Percentiles rank a stretch among this genome's conserved stretches.
Evolutionary conservation across 2,888 invertebrate genomes (phyloP).

Genomic region (Drosophila kambysellisi): DNA sequence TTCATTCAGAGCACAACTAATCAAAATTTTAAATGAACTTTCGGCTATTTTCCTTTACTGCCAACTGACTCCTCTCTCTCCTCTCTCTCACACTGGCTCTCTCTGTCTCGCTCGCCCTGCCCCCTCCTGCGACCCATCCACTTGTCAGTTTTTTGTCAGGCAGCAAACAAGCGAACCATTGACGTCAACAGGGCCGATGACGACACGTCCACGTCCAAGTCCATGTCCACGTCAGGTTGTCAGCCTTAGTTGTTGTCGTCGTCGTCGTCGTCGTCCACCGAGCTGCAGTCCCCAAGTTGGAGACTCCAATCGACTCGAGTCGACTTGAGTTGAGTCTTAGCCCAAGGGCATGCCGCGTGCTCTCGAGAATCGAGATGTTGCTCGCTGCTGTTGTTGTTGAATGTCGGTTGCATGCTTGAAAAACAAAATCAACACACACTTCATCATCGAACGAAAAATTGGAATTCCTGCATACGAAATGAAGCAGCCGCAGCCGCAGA

Average conservation of each 20-base stretch:
- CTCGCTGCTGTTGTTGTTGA: constrained; percentile 44
- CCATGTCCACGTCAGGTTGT: constrained; percentile 66
- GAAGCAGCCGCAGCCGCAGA: constrained; percentile 58
- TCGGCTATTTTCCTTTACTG: constrained; percentile 48
- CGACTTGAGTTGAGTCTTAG: constrained; percentile 50
- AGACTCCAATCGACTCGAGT: constrained; percentile 27
- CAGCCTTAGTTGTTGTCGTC: constrained; percentile 49
- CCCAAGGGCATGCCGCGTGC: constrained; percentile 81
- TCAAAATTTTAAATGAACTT: constrained; percentile 76
- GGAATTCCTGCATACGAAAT: constrained; percentile 82
- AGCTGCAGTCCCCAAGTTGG: constrained; percentile 23
- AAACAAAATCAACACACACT: constrained; percentile 81
- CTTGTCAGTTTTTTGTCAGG: constrained; percentile 76
- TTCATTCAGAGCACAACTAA: constrained; percentile 45
- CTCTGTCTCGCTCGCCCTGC: too few species aligned
- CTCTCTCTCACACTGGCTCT: neutral
- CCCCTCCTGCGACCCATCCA: neutral
- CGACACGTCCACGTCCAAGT: constrained; percentile 67
- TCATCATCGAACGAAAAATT: constrained; percentile 81
- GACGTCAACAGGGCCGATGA: constrained; percentile 67
- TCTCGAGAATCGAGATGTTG: constrained; percentile 53
- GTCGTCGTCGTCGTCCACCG: constrained; percentile 13
- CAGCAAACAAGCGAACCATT: constrained; percentile 69
- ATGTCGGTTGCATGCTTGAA: constrained; percentile 65
- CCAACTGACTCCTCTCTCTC: constrained; percentile 5